Base-by-base conservation (phyloP, 2,797 vertebrate genomes). In the Diplodus puntazzo region DNA sequence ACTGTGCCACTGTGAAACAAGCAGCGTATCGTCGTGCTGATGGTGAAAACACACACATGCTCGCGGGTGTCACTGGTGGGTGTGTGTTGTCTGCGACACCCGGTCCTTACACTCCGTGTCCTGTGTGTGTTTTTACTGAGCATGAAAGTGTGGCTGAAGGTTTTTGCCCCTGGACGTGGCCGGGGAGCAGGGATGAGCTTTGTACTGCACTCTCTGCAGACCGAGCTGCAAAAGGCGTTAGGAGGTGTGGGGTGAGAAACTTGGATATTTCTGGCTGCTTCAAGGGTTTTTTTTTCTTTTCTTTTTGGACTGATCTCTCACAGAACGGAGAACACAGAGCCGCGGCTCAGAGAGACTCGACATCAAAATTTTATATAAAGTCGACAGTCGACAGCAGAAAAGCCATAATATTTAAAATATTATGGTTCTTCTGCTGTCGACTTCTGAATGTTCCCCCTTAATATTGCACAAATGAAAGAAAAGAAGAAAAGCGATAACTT, bases 301-400 rank as follows among this genome's bases (percentile, higher is more conserved):
- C 34, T 84, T 77, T 80, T 60, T 20, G 52, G 58, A 82, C 69
- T 83, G 79, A 88, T 84, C 75, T 85, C 77, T 79, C 53, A 58
- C 75, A 80, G 63, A 79, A 72, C 48, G 67, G 70, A 75, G 79
- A 81, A 73, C 67, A 73, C 50, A 70, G 43, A 59, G 64, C 77
- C 65, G 58, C 66, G 63, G 79, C 81, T 82, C 72, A 69, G 18
- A 70, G 50, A 68, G 73, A 86, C 71, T 85, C 86, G 75, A 55
- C 65, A 78, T 80, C 34, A 34, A 34, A 34, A 34, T 34, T 34
- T 34, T 34, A 34, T 34, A 34, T 34, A 34, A 34, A 34, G 34
- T 34, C 34, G 34, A 34, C 34, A 34, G 23, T 57, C 16, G 14
- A 13, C 54, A 30, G 25, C 10, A 3, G 16, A 27, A 39, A 42